Percentiles rank a stretch among this genome's conserved stretches.
Evolutionary conservation across 2,888 invertebrate genomes (phyloP).

Genomic region (Zaprionus obscuricornis): DNA sequence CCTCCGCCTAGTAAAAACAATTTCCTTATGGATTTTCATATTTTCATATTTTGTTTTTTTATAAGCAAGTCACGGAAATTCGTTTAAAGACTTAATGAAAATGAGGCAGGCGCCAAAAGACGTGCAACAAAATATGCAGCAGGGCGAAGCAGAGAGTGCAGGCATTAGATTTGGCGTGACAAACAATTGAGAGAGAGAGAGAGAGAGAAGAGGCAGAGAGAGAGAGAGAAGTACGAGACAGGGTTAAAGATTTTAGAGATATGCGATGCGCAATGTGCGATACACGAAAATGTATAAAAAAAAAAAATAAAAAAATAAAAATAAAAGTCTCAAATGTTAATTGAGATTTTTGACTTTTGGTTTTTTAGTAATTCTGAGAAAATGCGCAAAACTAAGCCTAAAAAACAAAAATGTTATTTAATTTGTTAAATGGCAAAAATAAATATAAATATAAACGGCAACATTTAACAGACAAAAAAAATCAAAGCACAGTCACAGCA

Average conservation of each 20-base stretch:
- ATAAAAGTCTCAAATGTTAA: constrained; percentile 42
- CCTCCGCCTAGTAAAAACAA: constrained; percentile 47
- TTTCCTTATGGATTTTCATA: constrained; percentile 78
- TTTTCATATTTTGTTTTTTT: constrained; percentile 49
- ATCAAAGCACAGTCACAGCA: too few species aligned
- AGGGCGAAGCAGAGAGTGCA: background rate
- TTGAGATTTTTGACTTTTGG: constrained; percentile 42
- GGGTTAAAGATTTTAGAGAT: too few species aligned
- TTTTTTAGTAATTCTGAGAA: constrained; percentile 14
- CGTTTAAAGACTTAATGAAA: constrained; percentile 68
- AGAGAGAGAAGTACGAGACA: too few species aligned
- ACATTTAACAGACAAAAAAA: too few species aligned
- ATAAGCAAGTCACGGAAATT: constrained; percentile 74
- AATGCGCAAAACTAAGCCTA: constrained; percentile 8
- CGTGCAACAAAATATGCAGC: constrained; percentile 33
- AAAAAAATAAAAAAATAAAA: constrained; percentile 17
- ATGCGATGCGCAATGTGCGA: too few species aligned
- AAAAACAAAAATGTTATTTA: constrained; percentile 25
- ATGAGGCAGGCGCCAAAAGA: constrained; percentile 60
- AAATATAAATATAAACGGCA: too few species aligned
- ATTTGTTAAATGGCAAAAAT: constrained; percentile 46
- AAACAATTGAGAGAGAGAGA: constrained; percentile 37
- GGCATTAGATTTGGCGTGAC: constrained; percentile 31
- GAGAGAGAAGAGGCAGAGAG: too few species aligned
- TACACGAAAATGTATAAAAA: constrained; percentile 7